Conservation (phyloP, 2,797 vertebrate genomes). For the Tapera naevia region DNA sequence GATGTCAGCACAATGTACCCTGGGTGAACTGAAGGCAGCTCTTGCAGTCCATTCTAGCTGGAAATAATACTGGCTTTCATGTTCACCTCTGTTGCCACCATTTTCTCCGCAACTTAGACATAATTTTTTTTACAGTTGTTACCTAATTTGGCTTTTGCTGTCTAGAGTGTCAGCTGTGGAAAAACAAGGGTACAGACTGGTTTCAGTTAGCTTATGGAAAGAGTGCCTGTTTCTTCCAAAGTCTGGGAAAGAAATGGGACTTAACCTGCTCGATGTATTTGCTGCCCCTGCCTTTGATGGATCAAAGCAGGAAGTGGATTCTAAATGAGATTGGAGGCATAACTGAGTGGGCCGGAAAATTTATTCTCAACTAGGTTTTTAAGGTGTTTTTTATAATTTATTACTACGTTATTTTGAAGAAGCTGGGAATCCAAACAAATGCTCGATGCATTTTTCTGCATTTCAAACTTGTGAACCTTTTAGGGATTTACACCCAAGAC, state of each 20-base stretch:
- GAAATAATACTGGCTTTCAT: neutral
- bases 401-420: neutral
- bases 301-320: neutral
- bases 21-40: neutral
- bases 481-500: neutral
- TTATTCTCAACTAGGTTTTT: neutral
- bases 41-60: neutral
- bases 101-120: neutral
- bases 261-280: neutral
- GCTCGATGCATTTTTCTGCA: neutral
- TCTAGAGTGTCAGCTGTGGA: neutral
- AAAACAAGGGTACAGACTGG: neutral
- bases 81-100: neutral
- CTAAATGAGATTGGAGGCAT: neutral
- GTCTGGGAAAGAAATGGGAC: neutral
- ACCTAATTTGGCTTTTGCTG: neutral
- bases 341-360: neutral
- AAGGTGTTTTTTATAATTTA: neutral
- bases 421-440: neutral
- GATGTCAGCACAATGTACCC: fast-evolving
- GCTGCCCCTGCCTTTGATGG: neutral
- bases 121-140: neutral
- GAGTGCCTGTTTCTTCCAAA: neutral
- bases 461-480: neutral
- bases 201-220: neutral